Conservation (phyloP, 2,888 invertebrate genomes). For the Drosophila tripunctata region DNA sequence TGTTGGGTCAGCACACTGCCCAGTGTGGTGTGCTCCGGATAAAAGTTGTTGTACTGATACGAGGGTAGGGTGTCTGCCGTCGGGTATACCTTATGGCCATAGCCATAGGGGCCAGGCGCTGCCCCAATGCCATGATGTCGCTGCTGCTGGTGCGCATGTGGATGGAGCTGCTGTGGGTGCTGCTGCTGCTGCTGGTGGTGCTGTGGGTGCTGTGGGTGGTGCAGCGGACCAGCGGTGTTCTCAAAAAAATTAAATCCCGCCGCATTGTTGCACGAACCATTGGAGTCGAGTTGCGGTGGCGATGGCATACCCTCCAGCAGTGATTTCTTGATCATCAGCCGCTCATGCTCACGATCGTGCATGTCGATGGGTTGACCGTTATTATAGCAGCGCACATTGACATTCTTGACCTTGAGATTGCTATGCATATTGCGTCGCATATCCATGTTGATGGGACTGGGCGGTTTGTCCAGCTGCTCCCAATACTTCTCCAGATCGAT, state of each 20-base stretch:
- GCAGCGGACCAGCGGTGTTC: conserved; percentile 80
- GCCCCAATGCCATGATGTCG: conserved; percentile 24
- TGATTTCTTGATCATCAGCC: conserved; percentile 83
- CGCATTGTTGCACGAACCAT: conserved; percentile 50
- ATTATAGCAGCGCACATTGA: conserved; percentile 83
- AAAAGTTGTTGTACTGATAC: conserved; percentile 84
- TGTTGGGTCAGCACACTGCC: conserved; percentile 79
- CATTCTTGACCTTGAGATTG: conserved; percentile 83
- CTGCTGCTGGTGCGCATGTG: neutral
- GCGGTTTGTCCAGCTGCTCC: conserved; percentile 84
- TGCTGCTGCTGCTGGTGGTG: conserved; percentile 20
- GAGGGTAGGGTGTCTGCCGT: conserved; percentile 81
- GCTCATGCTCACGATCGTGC: conserved; percentile 83
- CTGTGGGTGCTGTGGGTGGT: conserved; percentile 25
- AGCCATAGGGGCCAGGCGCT: conserved; percentile 33
- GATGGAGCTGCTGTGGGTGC: neutral
- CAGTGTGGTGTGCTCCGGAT: conserved; percentile 78
- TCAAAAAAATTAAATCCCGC: conserved; percentile 83
- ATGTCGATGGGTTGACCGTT: conserved; percentile 83
- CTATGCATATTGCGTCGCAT: conserved; percentile 84
- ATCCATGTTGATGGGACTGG: conserved; percentile 83
- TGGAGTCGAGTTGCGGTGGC: conserved; percentile 80
- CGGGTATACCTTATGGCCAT: conserved; percentile 83
- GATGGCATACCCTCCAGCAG: conserved; percentile 84
- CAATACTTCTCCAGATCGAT: conserved; percentile 84